Percentiles rank a stretch among this genome's conserved stretches.
Evolutionary conservation across 2,113 vertebrate species (phyloP).

Genomic region (Prietella phreatophila): DNA sequence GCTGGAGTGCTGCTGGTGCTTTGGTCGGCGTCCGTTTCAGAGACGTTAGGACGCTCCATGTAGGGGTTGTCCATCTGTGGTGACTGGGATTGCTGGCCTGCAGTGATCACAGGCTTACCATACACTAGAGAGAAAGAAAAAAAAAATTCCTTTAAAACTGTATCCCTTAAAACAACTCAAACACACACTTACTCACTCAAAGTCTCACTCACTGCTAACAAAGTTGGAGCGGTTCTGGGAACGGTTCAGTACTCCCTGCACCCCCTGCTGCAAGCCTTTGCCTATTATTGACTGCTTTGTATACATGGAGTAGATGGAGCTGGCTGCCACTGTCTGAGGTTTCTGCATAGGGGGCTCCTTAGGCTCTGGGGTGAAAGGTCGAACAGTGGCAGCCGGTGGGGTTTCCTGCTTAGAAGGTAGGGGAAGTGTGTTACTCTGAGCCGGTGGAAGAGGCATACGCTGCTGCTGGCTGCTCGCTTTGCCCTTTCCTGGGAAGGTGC

Average conservation of each 20-base stretch:
- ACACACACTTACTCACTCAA: neutral
- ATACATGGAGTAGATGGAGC: constrained; percentile 98
- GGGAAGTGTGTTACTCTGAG: constrained; percentile 79
- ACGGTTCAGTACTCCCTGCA: constrained; percentile 78
- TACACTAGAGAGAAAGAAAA: constrained; percentile 75
- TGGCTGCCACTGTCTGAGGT: constrained; percentile 84
- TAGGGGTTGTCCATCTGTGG: constrained; percentile 76
- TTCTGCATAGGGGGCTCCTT: constrained; percentile 79
- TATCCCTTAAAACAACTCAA: neutral
- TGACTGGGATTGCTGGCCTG: constrained; percentile 56
- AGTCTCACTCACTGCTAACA: constrained; percentile 77
- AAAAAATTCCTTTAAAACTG: neutral
- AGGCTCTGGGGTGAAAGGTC: constrained; percentile 90
- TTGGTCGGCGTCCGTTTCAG: constrained; percentile 70
- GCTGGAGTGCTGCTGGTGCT: constrained; percentile 46
- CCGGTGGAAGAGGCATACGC: constrained; percentile 61
- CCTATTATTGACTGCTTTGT: constrained; percentile 82
- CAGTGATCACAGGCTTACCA: constrained; percentile 86
- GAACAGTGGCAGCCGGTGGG: constrained; percentile 87
- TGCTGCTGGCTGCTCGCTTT: constrained; percentile 74
- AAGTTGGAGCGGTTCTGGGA: constrained; percentile 79
- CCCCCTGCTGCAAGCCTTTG: constrained; percentile 79
- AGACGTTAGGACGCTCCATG: constrained; percentile 73
- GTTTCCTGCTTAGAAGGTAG: constrained; percentile 85
- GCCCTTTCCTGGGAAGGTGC: constrained; percentile 75